Evolutionary conservation across 2,113 vertebrate genomes (phyloP), one percentile per base, ranked within the genome.

Genomic region (mouse (Mus musculus)): DNA sequence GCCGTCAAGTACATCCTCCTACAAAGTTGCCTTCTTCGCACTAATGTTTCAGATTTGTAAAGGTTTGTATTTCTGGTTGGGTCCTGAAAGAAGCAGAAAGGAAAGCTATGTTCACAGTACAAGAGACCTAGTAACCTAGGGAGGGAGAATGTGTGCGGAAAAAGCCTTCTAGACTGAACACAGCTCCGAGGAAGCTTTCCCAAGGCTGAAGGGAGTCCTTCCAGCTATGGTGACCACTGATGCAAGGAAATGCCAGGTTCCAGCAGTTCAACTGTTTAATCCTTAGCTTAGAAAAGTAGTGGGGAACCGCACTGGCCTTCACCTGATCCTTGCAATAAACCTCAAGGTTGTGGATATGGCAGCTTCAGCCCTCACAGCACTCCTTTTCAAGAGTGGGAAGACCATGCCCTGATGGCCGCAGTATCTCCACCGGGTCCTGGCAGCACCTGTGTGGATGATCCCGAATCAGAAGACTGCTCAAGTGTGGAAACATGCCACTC

Each of bases 401-500:
- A n/a, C 1, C 28, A 12, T 3, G 3, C 3, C 69, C 42, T 5
- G 11, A 12, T 36, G 33, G 52, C 39, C 11, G 0, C 3, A 12
- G 16, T 2, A 17, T 19, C 59, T 16, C 52, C 16, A 17, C 28
- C n/a, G 42, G 28, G 28, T 10, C n/a, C 16, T 36, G 42, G 7
- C 9, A 65, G 20, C 7, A 39, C 20, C 17, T 54, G 16, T 54
- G 10, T 72, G 54, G 2, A 9, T 14, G 33, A 26, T 26, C 63
- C 59, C 36, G 16, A 63, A 67, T 49, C 20, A 89, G 42, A 88
- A 69, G 13, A 30, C 22, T 2, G 7, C 19, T 54, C 16, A 19
- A 42, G 6, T 33, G 17, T 72, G 22, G 28, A 16, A 11, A 75
- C 16, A 67, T 56, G 24, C 14, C 42, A 28, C 7, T 71, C 11